phyloP scores from a whole-genome alignment of 2,888 invertebrate genomes.

The Chrysolina americana region DNA sequence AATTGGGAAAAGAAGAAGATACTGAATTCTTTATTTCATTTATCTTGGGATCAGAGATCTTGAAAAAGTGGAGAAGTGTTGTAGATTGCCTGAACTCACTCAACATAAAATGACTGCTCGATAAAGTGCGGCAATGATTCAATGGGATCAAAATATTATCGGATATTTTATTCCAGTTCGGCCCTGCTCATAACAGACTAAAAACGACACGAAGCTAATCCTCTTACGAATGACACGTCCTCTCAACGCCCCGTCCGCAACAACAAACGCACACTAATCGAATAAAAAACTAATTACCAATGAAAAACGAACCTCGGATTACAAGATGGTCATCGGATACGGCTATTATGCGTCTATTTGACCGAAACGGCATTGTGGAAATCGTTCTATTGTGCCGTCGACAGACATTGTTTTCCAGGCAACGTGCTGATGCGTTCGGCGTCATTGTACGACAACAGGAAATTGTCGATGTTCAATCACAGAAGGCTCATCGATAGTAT shows the following conservation, averaged over 20 bases:
- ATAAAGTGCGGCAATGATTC: too few species aligned
- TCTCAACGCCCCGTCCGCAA: background rate
- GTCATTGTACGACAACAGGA: background rate
- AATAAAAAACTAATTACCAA: constrained; percentile 17
- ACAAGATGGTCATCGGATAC: constrained; percentile 15
- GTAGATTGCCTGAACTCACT: too few species aligned
- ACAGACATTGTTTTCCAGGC: constrained; percentile 14
- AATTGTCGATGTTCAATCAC: constrained; percentile 1
- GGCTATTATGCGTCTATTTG: constrained; percentile 10
- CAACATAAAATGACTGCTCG: too few species aligned
- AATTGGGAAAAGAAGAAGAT: too few species aligned
- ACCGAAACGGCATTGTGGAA: constrained; percentile 15
- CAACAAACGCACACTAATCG: constrained; percentile 4
- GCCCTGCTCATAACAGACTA: background rate
- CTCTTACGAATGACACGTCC: constrained; percentile 6
- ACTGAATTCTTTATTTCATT: too few species aligned
- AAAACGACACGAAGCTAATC: background rate
- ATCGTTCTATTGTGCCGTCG: constrained; percentile 5
- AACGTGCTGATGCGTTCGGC: background rate
- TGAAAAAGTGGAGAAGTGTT: too few species aligned
- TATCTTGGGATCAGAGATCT: too few species aligned
- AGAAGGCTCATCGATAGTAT: background rate
- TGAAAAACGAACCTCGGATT: constrained; percentile 14
- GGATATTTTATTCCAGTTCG: background rate
- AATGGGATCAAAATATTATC: too few species aligned